Evolutionary conservation across 2,113 vertebrate genomes (phyloP), one percentile per base, ranked within the genome.

Genomic region (Paralichthys olivaceus): DNA sequence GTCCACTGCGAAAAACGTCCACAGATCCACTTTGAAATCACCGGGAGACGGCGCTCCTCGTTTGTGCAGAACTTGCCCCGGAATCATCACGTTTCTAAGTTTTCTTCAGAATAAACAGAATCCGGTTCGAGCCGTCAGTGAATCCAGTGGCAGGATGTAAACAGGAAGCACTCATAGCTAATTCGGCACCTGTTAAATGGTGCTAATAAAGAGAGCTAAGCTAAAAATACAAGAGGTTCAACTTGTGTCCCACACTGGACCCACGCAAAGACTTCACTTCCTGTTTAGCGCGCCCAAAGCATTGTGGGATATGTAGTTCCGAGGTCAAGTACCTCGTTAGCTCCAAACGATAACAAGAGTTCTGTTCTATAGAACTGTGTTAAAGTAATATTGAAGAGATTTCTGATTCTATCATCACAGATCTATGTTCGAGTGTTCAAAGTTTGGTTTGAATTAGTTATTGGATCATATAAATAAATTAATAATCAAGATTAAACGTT

Each of bases 71-170:
- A 28, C 40, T 28, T 19, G 7, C 45, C 7, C 40, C 1, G 37
- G 32, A 69, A 68, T 25, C 0, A 17, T 28, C 22, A 8, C 1
- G 0, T 60, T 62, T 61, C 40, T 4, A 22, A 13, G 20, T 69
- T 77, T 62, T 32, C 47, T 45, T 69, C 63, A n/a, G 8, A 32
- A 19, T 32, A 1, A 57, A 57, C 25, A 6, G 23, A 56, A 17
- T 3, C 1, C 26, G 32, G 26, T 51, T n/a, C 34, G 0, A 49
- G 6, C 13, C n/a, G 22, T 59, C 2, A 7, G 4, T 11, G 14
- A 4, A 5, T 22, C 0, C 2, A 26, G 2, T 2, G 1, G 17
- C 26, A 0, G 1, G 5, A 1, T 22, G 17, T 4, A 53, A 53
- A 53, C 28, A 68, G 1, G 2, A 28, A 13, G 1, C 23, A 3